Evolutionary conservation across 2,113 vertebrate species (phyloP).

Genomic region (Ictalurus punctatus): DNA sequence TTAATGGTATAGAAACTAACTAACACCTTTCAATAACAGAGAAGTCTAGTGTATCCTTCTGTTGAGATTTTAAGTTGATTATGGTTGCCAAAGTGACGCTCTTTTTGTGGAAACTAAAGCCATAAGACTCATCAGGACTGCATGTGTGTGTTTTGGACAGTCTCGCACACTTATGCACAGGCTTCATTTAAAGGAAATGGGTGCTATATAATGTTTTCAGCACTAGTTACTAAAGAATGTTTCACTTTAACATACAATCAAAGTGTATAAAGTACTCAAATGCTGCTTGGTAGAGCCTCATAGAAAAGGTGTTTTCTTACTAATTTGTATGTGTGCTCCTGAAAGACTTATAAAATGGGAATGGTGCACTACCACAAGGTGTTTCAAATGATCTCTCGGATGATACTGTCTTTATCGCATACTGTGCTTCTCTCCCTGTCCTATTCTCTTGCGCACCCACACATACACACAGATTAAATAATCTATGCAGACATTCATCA

Average conservation of each 20-base stretch:
- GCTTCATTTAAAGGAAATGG: constrained; percentile 38
- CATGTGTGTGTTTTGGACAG: constrained; percentile 19
- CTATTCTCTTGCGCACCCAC: background rate
- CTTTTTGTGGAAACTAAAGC: constrained; percentile 51
- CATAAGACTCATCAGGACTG: constrained; percentile 52
- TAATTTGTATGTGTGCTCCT: background rate
- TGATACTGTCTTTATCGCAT: constrained; percentile 20
- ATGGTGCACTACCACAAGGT: background rate
- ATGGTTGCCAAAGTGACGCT: constrained; percentile 50
- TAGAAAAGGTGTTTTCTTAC: constrained; percentile 9
- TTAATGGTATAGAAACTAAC: constrained; percentile 48
- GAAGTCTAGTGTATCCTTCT: background rate
- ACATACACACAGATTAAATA: background rate
- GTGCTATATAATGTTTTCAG: constrained; percentile 40
- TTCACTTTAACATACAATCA: constrained; percentile 24
- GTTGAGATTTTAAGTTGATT: constrained; percentile 34
- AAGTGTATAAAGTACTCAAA: constrained; percentile 26
- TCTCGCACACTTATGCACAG: constrained; percentile 31
- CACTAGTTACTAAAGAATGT: constrained; percentile 46
- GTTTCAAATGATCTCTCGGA: constrained; percentile 10
- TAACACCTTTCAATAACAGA: constrained; percentile 31
- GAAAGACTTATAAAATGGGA: background rate
- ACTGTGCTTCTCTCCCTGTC: constrained; percentile 31
- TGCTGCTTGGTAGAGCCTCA: constrained; percentile 8
- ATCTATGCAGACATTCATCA: constrained; percentile 58